phyloP scores from a whole-genome alignment of 2,797 vertebrate genomes.

The Hypotaenidia philippensis region DNA sequence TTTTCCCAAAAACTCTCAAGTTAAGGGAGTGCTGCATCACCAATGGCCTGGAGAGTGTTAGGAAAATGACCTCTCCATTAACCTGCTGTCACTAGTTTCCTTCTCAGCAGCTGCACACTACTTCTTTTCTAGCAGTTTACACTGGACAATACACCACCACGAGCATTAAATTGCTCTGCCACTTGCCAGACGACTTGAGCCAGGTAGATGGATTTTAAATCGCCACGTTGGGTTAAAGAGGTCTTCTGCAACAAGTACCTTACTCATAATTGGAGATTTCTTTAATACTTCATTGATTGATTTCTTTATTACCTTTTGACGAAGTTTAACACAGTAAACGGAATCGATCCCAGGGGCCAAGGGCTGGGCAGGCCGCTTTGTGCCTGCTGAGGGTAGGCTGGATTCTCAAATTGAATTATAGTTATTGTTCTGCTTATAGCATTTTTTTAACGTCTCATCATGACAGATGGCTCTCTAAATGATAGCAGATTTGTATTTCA shows the following conservation, averaged over 20 bases:
- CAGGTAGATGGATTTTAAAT: not conserved
- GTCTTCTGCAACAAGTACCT: not conserved
- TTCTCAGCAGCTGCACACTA: not conserved
- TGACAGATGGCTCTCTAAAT: constrained; percentile 79
- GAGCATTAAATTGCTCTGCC: not conserved
- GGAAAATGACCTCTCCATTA: not conserved
- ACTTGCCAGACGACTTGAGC: not conserved
- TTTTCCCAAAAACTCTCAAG: not conserved
- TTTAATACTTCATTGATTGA: constrained; percentile 53
- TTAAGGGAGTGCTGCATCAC: not conserved
- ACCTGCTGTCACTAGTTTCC: not conserved
- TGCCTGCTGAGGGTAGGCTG: constrained; percentile 7
- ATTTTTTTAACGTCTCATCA: constrained; percentile 54
- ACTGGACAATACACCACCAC: not conserved
- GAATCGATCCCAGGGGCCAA: constrained; percentile 5
- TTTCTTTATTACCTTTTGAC: constrained; percentile 48
- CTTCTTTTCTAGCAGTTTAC: not conserved
- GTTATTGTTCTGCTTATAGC: constrained; percentile 71
- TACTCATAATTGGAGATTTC: constrained; percentile 35
- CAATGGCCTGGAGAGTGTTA: not conserved
- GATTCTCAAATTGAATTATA: constrained; percentile 70
- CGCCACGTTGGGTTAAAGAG: not conserved
- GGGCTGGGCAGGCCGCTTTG: not conserved
- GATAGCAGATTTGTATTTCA: constrained; percentile 81
- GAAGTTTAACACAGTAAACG: constrained; percentile 65